Conservation (phyloP, 2,113 vertebrate species). For the Corvus hawaiiensis region DNA sequence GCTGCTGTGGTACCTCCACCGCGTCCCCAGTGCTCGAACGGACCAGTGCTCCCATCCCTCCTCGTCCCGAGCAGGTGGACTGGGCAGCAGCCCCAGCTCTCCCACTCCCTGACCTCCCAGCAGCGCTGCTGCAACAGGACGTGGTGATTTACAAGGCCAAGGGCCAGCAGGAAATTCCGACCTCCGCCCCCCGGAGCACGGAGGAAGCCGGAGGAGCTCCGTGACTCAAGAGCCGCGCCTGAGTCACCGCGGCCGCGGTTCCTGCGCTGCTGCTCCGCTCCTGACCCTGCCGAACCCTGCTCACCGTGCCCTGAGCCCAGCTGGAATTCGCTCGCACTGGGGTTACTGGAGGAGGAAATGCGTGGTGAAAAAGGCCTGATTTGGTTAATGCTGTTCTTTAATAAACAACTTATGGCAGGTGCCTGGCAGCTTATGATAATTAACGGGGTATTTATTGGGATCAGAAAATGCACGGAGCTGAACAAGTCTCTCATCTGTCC, state of each 20-base stretch:
- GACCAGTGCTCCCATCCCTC: neutral
- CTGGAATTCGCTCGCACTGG: neutral
- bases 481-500: neutral
- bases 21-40: fast-evolving
- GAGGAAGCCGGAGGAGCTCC: constrained; percentile 17
- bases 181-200: constrained; percentile 39
- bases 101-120: neutral
- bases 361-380: neutral
- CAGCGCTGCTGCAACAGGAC: neutral
- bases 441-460: neutral
- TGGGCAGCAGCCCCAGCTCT: neutral
- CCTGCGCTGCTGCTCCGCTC: neutral
- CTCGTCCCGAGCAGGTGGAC: neutral
- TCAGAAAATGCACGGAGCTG: neutral
- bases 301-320: fast-evolving
- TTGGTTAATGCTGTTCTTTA: neutral
- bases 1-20: fast-evolving
- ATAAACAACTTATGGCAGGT: constrained; percentile 19
- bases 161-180: constrained; percentile 61
- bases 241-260: neutral
- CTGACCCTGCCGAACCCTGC: neutral
- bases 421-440: neutral
- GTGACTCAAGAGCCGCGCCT: constrained; percentile 4
- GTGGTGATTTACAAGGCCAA: constrained; percentile 11
- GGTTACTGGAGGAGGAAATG: neutral